A percentile compares a stretch with the other conserved stretches of the same genome.
Conservation (phyloP, 2,113 vertebrate genomes). For the Laterallus jamaicensis region DNA sequence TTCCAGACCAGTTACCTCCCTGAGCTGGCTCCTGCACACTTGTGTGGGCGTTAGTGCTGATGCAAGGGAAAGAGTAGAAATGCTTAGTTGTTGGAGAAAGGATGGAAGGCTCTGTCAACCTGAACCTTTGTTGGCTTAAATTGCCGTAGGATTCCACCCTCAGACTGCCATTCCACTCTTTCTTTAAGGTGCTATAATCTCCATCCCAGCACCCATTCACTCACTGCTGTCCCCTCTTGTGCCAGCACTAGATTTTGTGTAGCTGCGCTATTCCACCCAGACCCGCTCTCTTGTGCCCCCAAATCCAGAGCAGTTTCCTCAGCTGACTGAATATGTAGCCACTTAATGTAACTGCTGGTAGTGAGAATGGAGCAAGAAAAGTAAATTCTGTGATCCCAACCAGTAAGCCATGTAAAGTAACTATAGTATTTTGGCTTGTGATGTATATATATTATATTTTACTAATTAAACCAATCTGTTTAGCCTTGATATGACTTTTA, state of each 20-base stretch:
- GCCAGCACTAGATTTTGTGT: not conserved
- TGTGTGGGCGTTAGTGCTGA: constrained; percentile 27
- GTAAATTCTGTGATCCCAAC: not conserved
- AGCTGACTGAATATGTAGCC: not conserved
- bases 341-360: not conserved
- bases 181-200: not conserved
- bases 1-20: not conserved
- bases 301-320: not conserved
- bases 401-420: not conserved
- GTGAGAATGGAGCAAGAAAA: not conserved
- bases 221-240: not conserved
- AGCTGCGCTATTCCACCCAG: not conserved
- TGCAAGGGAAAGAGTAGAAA: constrained; percentile 23
- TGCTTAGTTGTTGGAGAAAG: not conserved
- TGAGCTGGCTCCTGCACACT: not conserved
- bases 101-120: not conserved
- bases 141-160: not conserved
- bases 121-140: not conserved
- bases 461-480: not conserved
- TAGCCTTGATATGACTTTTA: not conserved
- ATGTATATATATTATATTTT: not conserved
- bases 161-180: not conserved
- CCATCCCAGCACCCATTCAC: not conserved
- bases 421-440: not conserved
- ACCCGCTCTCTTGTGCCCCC: not conserved